These are phyloP conservation scores for Frieseomelitta varia DNA, from an alignment of 1,140 invertebrate genomes.

Conservation along the genomic window DNA sequence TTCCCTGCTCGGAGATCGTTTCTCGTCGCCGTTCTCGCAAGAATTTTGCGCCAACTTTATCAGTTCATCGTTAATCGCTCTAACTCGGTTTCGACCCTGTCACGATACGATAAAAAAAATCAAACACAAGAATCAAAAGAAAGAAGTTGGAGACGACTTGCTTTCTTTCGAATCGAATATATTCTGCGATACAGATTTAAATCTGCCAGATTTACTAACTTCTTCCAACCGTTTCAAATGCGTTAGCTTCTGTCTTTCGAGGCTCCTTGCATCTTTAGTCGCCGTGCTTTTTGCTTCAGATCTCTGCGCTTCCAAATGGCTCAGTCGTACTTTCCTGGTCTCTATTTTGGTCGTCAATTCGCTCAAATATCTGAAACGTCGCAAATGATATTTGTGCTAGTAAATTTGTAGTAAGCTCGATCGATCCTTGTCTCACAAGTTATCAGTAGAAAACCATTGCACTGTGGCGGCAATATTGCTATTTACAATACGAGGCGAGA, in stretches of 20 bases:
- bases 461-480: too few relatives aligned
- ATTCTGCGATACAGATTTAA: too few relatives aligned
- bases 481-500: too few relatives aligned
- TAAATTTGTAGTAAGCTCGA: not conserved
- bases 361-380: constrained; percentile 81
- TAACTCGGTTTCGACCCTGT: constrained; percentile 83
- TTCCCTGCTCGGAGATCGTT: constrained; percentile 88
- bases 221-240: constrained; percentile 85
- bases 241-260: constrained; percentile 85
- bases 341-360: constrained; percentile 86
- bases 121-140: not conserved
- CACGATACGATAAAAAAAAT: constrained; percentile 32
- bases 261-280: constrained; percentile 84
- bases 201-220: constrained; percentile 72
- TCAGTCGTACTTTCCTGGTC: constrained; percentile 84
- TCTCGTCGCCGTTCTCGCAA: constrained; percentile 82
- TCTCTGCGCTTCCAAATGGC: constrained; percentile 86
- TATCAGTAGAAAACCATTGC: too few relatives aligned
- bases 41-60: constrained; percentile 83
- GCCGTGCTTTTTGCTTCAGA: constrained; percentile 84
- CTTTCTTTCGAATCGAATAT: too few relatives aligned
- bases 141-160: too few relatives aligned
- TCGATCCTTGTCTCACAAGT: too few relatives aligned
- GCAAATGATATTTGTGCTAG: not conserved
- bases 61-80: constrained; percentile 84